These are phyloP conservation scores for Cosmia trapezina DNA, from an alignment of 2,888 invertebrate species.

Conservation along the genomic window DNA sequence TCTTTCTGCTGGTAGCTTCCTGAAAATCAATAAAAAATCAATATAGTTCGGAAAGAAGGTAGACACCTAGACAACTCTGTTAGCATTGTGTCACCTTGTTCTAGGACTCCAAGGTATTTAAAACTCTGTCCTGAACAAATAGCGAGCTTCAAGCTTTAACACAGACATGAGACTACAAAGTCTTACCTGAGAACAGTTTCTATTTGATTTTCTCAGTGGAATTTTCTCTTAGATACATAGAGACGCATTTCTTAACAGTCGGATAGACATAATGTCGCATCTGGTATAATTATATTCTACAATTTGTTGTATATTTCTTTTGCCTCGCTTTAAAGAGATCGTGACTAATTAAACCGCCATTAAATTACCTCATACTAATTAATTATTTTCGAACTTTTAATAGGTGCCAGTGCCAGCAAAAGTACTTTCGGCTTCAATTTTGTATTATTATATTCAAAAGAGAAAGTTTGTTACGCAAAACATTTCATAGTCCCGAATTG, in stretches of 20 bases:
- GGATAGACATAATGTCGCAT: slow-evolving; percentile 24
- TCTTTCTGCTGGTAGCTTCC: slow-evolving; percentile 88
- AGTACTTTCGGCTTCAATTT: slow-evolving; percentile 51
- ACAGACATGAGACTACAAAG: slow-evolving; percentile 41
- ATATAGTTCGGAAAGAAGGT: slow-evolving; percentile 17
- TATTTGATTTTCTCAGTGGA: slow-evolving; percentile 53
- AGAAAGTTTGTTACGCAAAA: slow-evolving; percentile 67
- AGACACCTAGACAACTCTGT: slow-evolving; percentile 3
- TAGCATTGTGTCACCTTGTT: slow-evolving; percentile 37
- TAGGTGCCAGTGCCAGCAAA: slow-evolving; percentile 34
- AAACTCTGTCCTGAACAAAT: slow-evolving; percentile 52
- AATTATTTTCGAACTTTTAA: slow-evolving; percentile 24
- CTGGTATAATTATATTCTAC: neutral
- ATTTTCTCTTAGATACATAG: slow-evolving; percentile 53
- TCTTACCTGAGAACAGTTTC: slow-evolving; percentile 55
- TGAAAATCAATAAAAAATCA: slow-evolving; percentile 71
- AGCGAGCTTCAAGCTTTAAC: slow-evolving; percentile 39
- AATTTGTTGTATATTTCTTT: slow-evolving; percentile 5
- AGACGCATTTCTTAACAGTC: slow-evolving; percentile 47
- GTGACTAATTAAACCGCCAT: slow-evolving; percentile 16
- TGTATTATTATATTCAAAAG: slow-evolving; percentile 59
- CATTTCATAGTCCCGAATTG: slow-evolving; percentile 59
- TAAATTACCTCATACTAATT: slow-evolving; percentile 4
- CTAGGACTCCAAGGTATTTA: slow-evolving; percentile 39
- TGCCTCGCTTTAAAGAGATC: neutral